phyloP scores from a whole-genome alignment of 2,797 vertebrate genomes.

The Sebastiscus albofasciatus region DNA sequence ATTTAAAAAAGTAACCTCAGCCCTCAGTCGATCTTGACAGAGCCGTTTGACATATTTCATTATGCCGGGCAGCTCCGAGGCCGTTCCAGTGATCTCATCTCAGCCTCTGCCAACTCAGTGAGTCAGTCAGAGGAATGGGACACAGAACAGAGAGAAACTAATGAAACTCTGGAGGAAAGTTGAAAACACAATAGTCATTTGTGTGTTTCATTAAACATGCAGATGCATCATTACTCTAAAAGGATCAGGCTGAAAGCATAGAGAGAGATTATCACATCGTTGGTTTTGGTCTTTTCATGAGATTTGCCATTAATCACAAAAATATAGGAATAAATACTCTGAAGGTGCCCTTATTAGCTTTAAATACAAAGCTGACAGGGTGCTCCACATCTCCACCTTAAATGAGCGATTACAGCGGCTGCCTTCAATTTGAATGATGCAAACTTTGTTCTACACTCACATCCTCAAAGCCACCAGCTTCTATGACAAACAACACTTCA shows the following conservation, averaged over 20 bases:
- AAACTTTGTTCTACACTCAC: constrained; percentile 2
- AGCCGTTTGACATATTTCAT: constrained; percentile 6
- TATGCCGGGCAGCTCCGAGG: constrained; percentile 33
- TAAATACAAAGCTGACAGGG: background rate
- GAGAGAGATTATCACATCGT: background rate
- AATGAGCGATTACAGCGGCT: background rate
- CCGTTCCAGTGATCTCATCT: constrained; percentile 63
- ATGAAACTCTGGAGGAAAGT: background rate
- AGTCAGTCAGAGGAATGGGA: constrained; percentile 20
- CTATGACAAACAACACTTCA: background rate
- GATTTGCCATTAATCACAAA: background rate
- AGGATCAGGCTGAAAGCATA: background rate
- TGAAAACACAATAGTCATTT: background rate
- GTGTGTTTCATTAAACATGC: background rate
- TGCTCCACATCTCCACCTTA: background rate
- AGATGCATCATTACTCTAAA: background rate
- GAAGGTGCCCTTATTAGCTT: background rate
- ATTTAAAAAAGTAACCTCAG: background rate
- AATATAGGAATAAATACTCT: background rate
- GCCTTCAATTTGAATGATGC: constrained; percentile 41
- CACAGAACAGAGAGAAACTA: constrained; percentile 8
- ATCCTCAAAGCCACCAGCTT: background rate
- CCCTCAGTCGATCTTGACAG: background rate
- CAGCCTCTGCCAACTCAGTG: constrained; percentile 19
- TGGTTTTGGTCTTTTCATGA: background rate